Percentiles rank a stretch among this genome's conserved stretches.
phyloP scores from a whole-genome alignment of 2,888 invertebrate species.

The Aelia acuminata region DNA sequence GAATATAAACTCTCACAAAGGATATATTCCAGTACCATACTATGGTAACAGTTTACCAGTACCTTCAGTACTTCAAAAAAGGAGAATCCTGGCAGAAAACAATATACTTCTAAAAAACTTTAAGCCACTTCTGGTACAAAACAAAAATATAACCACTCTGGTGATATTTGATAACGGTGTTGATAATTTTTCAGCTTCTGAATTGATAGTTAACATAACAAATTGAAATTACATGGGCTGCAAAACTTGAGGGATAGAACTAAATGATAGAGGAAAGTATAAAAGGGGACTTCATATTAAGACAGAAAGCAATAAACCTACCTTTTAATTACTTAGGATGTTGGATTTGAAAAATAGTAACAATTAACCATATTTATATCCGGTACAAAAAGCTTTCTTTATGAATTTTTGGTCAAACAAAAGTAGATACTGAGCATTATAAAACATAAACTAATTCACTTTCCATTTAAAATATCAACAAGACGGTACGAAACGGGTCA shows the following conservation, averaged over 20 bases:
- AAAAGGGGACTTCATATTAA: not conserved
- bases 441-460: slow-evolving; percentile 24
- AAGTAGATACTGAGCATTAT: not conserved
- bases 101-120: not conserved
- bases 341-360: not conserved
- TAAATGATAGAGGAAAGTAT: not conserved
- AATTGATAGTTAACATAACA: not conserved
- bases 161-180: not conserved
- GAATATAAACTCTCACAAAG: not conserved
- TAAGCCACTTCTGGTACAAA: not conserved
- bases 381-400: not conserved
- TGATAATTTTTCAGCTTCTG: not conserved
- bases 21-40: not conserved
- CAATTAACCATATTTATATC: not conserved
- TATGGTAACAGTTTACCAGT: not conserved
- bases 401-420: not conserved
- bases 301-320: not conserved
- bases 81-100: not conserved
- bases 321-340: slow-evolving; percentile 21
- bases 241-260: not conserved
- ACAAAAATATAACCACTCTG: not conserved
- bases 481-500: slow-evolving; percentile 58
- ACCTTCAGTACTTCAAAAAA: not conserved
- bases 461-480: slow-evolving; percentile 59
- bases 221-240: not conserved